Conservation (phyloP, 2,888 invertebrate species). For the Ophion ventricosus region DNA sequence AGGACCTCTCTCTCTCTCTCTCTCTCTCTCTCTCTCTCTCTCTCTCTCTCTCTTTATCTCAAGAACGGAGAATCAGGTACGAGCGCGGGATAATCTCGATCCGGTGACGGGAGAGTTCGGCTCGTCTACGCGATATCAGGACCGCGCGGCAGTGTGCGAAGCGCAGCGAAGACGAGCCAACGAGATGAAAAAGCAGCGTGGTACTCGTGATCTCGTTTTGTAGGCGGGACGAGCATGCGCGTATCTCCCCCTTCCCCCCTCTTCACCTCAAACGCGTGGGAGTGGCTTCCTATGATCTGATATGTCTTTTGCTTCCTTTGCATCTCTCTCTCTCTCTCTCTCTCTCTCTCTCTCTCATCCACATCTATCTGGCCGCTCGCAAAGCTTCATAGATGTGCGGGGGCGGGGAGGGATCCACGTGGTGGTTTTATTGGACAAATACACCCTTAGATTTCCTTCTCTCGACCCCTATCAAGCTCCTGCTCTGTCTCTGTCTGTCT, state of each 20-base stretch:
- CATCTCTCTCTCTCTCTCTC: slow-evolving; percentile 18
- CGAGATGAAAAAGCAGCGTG: slow-evolving; percentile 73
- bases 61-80: background rate
- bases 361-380: slow-evolving; percentile 53
- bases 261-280: slow-evolving; percentile 47
- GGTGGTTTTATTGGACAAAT: slow-evolving; percentile 83
- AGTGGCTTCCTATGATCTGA: slow-evolving; percentile 64
- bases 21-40: too few species aligned
- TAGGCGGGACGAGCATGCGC: slow-evolving; percentile 64
- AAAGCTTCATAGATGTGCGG: slow-evolving; percentile 35
- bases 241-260: slow-evolving; percentile 15
- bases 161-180: slow-evolving; percentile 66
- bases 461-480: background rate
- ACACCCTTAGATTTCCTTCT: slow-evolving; percentile 67
- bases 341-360: slow-evolving; percentile 22
- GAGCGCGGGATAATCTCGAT: background rate
- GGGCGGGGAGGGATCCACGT: slow-evolving; percentile 75
- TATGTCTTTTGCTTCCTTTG: slow-evolving; percentile 39
- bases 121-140: background rate
- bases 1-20: too few species aligned
- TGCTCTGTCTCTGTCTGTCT: too few species aligned
- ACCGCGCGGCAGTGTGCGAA: slow-evolving; percentile 19
- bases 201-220: slow-evolving; percentile 69
- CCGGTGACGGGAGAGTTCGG: background rate
- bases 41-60: too few species aligned